Conservation (phyloP, 2,113 vertebrate genomes). For the Xerus inauris region DNA sequence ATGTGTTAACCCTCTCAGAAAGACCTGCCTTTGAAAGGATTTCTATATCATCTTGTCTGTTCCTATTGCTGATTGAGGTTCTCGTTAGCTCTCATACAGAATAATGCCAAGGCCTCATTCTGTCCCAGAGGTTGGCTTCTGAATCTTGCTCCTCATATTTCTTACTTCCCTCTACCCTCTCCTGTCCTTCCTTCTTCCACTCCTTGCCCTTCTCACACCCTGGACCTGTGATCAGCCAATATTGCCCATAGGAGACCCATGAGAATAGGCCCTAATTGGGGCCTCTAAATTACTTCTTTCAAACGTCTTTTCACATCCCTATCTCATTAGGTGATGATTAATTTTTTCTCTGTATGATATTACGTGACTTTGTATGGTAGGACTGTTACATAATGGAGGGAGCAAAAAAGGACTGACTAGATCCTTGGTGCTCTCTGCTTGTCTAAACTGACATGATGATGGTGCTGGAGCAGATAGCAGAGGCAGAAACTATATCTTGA, state of each 20-base stretch:
- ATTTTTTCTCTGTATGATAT: slow-evolving; percentile 61
- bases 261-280: slow-evolving; percentile 50
- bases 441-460: neutral
- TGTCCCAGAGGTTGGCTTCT: neutral
- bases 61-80: neutral
- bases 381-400: slow-evolving; percentile 39
- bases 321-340: slow-evolving; percentile 69
- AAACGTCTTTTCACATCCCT: slow-evolving; percentile 60
- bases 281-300: slow-evolving; percentile 64
- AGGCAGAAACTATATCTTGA: neutral
- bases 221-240: neutral
- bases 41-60: neutral
- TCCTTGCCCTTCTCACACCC: neutral
- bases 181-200: rapidly evolving
- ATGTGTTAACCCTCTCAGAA: neutral
- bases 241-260: neutral
- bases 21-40: neutral
- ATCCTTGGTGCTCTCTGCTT: neutral
- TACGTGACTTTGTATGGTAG: slow-evolving; percentile 54
- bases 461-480: neutral
- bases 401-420: neutral
- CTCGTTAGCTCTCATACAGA: neutral
- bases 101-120: neutral
- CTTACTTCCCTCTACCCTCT: neutral
- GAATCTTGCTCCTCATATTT: neutral